Conservation (phyloP, 2,797 vertebrate genomes). For the Cyclopterus lumpus region DNA sequence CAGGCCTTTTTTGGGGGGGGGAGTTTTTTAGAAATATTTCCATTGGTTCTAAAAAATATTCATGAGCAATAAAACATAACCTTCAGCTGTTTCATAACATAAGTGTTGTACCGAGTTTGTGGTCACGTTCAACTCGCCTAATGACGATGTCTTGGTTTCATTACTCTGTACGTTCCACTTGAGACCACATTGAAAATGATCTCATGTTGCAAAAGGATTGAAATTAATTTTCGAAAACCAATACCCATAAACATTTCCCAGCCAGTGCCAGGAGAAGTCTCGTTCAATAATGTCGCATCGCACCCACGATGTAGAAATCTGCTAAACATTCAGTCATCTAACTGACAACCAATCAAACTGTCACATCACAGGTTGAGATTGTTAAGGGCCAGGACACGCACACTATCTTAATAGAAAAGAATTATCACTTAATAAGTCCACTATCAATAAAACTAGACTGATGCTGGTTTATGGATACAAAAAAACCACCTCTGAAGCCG, state of each 20-base stretch:
- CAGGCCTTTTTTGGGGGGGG: not conserved
- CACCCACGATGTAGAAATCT: too few species aligned
- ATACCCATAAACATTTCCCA: too few species aligned
- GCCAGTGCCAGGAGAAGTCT: too few species aligned
- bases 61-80: not conserved
- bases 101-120: not conserved
- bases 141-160: not conserved
- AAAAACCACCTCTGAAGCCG: not conserved
- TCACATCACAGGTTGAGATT: too few species aligned
- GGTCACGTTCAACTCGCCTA: not conserved
- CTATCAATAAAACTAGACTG: not conserved
- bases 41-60: not conserved
- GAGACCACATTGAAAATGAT: too few species aligned
- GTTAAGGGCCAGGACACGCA: not conserved
- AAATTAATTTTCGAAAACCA: too few species aligned
- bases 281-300: too few species aligned
- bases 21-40: not conserved
- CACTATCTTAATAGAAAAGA: not conserved
- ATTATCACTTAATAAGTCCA: not conserved
- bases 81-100: too few species aligned
- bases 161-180: not conserved
- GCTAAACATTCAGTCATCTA: too few species aligned
- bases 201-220: too few species aligned
- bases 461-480: not conserved
- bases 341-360: too few species aligned